Base-by-base conservation (phyloP, 2,113 vertebrate genomes). In the Amblyopsis rosae region DNA sequence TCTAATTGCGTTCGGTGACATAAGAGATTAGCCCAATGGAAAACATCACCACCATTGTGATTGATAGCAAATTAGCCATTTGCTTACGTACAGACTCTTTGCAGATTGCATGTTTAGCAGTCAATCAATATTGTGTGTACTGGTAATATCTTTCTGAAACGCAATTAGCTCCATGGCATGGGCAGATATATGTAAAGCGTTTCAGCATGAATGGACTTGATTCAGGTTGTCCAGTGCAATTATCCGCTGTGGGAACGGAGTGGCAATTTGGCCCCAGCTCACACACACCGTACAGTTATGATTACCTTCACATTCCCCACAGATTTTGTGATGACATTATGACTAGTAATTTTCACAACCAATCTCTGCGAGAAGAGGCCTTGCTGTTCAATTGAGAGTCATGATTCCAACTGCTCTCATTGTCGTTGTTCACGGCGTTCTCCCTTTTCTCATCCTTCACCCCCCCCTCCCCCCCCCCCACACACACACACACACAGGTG, bases 181-280 rank as follows among this genome's bases (percentile, higher is more conserved):
- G 62, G 73, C 80, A 87, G 79, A 82, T 87, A 77, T 90, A 87
- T 84, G 90, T 85, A 82, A 87, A 91, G 84, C 81, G 78, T 84
- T 90, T 89, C 82, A 47, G 82, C 77, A 79, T 86, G 85, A 92
- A 88, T 73, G 66, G 84, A 86, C 85, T 83, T 86, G 84, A 91
- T 91, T 92, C 90, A 85, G 86, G 82, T 88, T 92, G 91, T 92
- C 91, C 85, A 72, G 79, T 81, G 80, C 87, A 91, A 92, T 92
- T 91, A 93, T 86, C 82, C 81, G 80, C 76, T 51, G 72, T 73
- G 65, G 77, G 83, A 82, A 80, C 83, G 79, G 81, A 82, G 79
- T 84, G 72, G 77, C 86, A 87, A 90, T 90, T 86, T 83, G 82
- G 84, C 78, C 73, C 77, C 51, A 45, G 73, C 71, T 74, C 63